Percentiles rank a stretch among this genome's conserved stretches.
phyloP scores from a whole-genome alignment of 2,888 invertebrate genomes.

The Eupeodes luniger region DNA sequence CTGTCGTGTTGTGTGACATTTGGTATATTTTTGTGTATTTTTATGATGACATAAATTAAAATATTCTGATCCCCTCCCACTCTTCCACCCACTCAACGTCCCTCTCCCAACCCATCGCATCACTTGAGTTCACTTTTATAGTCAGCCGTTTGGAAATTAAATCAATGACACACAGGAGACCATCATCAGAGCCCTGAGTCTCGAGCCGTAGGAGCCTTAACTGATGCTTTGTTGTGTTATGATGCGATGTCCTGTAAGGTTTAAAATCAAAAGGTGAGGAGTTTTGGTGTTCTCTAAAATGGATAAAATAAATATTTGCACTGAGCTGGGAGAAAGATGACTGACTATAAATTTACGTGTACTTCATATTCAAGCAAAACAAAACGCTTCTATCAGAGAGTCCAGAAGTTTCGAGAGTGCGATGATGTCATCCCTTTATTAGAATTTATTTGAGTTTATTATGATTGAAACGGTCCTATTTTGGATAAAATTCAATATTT shows the following conservation, averaged over 20 bases:
- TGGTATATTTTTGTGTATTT: constrained; percentile 53
- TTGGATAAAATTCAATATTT: constrained; percentile 21
- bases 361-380: constrained; percentile 19
- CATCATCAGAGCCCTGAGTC: too few species aligned
- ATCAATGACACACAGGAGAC: constrained; percentile 52
- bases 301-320: constrained; percentile 45
- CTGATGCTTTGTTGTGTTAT: constrained; percentile 50
- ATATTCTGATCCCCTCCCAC: constrained; percentile 14
- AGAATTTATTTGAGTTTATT: constrained; percentile 59
- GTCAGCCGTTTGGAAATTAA: constrained; percentile 43
- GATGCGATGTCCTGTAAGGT: not conserved
- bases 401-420: not conserved
- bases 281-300: not conserved
- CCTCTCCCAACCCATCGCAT: not conserved
- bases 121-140: not conserved
- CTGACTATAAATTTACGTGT: constrained; percentile 30
- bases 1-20: constrained; percentile 31
- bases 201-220: not conserved
- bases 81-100: too few species aligned
- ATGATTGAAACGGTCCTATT: constrained; percentile 21
- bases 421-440: constrained; percentile 43
- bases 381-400: constrained; percentile 4
- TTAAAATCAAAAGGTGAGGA: not conserved
- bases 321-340: not conserved
- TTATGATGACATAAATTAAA: constrained; percentile 69